These are phyloP conservation scores for Babylonia areolata DNA, from an alignment of 1,140 invertebrate genomes.

Conservation along the genomic window DNA sequence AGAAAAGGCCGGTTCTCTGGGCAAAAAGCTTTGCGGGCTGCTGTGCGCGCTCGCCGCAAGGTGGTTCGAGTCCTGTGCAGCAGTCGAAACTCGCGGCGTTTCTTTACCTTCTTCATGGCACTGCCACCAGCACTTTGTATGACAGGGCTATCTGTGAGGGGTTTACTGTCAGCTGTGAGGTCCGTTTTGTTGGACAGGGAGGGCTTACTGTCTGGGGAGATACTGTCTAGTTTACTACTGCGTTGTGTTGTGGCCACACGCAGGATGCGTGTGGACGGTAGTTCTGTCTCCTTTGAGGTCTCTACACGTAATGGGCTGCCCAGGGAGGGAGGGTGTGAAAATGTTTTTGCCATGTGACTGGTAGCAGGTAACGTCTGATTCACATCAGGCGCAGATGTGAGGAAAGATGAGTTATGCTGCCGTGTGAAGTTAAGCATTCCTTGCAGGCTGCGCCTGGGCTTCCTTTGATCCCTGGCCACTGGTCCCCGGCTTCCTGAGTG, in stretches of 20 bases:
- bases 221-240: neutral
- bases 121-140: neutral
- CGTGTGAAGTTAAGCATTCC: constrained; percentile 6
- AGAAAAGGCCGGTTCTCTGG: constrained; percentile 48
- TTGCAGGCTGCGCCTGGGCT: neutral
- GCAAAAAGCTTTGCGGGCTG: constrained; percentile 49
- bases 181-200: neutral
- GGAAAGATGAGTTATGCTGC: neutral
- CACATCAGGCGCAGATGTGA: neutral
- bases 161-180: neutral
- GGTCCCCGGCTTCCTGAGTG: neutral
- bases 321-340: neutral
- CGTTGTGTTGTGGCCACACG: constrained; percentile 9
- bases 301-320: neutral
- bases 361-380: constrained; percentile 17
- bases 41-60: constrained; percentile 39
- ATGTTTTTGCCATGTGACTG: neutral
- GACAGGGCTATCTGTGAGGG: neutral
- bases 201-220: neutral
- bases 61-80: constrained; percentile 48
- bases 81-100: constrained; percentile 31
- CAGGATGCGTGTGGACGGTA: neutral
- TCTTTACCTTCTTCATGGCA: constrained; percentile 17
- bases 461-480: neutral
- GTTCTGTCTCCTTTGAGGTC: neutral